Base-by-base conservation (phyloP, 2,113 vertebrate genomes). In the Heloderma charlesbogerti region DNA sequence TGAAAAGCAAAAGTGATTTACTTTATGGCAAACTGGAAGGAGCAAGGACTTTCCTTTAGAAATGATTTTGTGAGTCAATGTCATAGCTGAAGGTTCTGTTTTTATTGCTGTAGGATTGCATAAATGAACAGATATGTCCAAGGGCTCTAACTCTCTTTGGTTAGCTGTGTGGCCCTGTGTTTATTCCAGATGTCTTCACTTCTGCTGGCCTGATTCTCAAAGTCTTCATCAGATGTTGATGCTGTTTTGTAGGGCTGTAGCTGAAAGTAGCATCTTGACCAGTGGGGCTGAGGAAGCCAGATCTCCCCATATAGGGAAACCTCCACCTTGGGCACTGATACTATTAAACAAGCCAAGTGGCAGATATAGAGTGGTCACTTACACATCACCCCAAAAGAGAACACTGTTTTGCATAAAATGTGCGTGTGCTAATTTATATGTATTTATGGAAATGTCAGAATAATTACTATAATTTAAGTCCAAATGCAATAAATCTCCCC, bases 1-100 rank as follows among this genome's bases (percentile, higher is more conserved):
- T 63, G 31, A 85, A 84, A 90, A 66, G 51, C 15, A 15, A 25
- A 48, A 6, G 37, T 88, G 81, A 92, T 90, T 90, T 88, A 79
- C 83, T 88, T 87, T 77, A 31, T 54, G 25, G 25, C 27, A 51
- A 88, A 87, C 18, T 34, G n/a, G 12, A 66, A 25, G 45, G 74
- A 60, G 18, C 89, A 90, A 90, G 80, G 86, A 78, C n/a, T 88
- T 90, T 20, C 27, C 29, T 20, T 54, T 75, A 45, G 31, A 67
- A 57, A 84, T 66, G 29, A 63, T 16, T 31, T 27, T 54, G 5
- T 22, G 66, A 82, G 16, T 67, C n/a, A 87, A 20, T 83, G 57
- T 78, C 79, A 48, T 37, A 78, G 87, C 51, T 90, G 79, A 90
- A 78, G 31, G 37, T 88, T 87, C 69, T 84, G 54, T 69, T 80